Evolutionary conservation across 1,140 invertebrate genomes (phyloP).

Genomic region (Lordiphosa mommai): DNA sequence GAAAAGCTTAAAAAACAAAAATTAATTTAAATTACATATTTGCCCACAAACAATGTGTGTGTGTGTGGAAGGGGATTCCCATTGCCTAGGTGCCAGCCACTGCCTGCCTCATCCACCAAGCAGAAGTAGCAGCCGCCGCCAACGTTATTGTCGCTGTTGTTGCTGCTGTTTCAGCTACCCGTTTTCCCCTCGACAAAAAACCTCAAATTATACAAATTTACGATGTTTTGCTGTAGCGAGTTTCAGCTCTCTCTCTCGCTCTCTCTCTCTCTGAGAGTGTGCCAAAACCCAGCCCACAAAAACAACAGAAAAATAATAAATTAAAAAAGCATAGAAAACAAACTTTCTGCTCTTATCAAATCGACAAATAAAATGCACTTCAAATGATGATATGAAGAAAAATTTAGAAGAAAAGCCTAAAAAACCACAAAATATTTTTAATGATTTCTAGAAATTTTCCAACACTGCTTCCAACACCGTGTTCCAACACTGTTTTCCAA

Average conservation of each 20-base stretch:
- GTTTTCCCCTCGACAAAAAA: conserved; percentile 18
- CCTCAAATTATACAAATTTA: conserved; percentile 58
- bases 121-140: not conserved
- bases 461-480: too few relatives aligned
- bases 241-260: conserved; percentile 5
- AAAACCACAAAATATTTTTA: too few relatives aligned
- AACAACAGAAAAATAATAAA: conserved; percentile 19
- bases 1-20: conserved; percentile 56
- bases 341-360: conserved; percentile 2
- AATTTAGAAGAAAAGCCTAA: too few relatives aligned
- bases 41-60: conserved; percentile 39
- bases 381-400: too few relatives aligned
- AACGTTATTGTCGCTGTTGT: conserved; percentile 16
- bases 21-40: conserved; percentile 60
- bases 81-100: not conserved
- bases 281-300: conserved; percentile 29
- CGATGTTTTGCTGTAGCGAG: conserved; percentile 32
- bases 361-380: conserved; percentile 12
- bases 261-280: conserved; percentile 7
- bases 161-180: conserved; percentile 34
- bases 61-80: not conserved
- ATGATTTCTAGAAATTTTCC: too few relatives aligned
- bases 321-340: conserved; percentile 10
- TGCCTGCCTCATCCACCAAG: conserved; percentile 1
- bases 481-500: too few relatives aligned